These are phyloP conservation scores for Lipophrys pholis DNA, from an alignment of 2,113 vertebrate genomes.

Conservation along the genomic window DNA sequence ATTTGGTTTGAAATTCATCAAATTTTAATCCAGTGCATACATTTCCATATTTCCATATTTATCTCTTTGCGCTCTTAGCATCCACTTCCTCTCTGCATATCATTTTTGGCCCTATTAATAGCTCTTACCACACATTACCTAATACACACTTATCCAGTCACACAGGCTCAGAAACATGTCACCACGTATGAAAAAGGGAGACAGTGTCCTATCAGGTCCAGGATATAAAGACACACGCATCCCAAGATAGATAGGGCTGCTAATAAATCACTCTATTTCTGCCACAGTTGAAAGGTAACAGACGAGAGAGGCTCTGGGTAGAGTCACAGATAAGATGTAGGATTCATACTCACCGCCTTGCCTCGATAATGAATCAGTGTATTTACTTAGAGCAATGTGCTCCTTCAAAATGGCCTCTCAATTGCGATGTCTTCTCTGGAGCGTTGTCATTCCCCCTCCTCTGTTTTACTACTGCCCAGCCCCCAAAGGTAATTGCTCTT, in stretches of 20 bases:
- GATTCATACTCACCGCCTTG: constrained; percentile 60
- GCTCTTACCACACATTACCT: constrained; percentile 46
- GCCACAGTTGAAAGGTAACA: constrained; percentile 39
- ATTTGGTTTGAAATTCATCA: constrained; percentile 80
- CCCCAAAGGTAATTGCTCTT: constrained; percentile 83
- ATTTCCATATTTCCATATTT: constrained; percentile 83
- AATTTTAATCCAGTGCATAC: constrained; percentile 75
- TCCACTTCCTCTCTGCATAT: constrained; percentile 67
- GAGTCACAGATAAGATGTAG: constrained; percentile 64
- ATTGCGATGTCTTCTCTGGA: constrained; percentile 57
- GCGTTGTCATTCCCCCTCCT: constrained; percentile 30
- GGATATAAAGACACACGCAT: constrained; percentile 53
- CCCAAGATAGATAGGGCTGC: constrained; percentile 56
- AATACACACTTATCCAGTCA: constrained; percentile 36
- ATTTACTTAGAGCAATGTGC: constrained; percentile 78
- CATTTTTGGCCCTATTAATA: constrained; percentile 68
- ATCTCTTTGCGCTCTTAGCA: constrained; percentile 65
- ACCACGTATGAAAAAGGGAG: constrained; percentile 5
- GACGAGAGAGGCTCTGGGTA: background rate
- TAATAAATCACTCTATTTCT: constrained; percentile 60
- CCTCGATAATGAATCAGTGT: constrained; percentile 76
- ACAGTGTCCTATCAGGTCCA: constrained; percentile 43
- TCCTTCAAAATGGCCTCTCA: constrained; percentile 55
- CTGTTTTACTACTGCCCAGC: constrained; percentile 45
- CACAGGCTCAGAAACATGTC: constrained; percentile 36